Conservation (phyloP, 2,888 invertebrate genomes). For the Hedychridium roseum region DNA sequence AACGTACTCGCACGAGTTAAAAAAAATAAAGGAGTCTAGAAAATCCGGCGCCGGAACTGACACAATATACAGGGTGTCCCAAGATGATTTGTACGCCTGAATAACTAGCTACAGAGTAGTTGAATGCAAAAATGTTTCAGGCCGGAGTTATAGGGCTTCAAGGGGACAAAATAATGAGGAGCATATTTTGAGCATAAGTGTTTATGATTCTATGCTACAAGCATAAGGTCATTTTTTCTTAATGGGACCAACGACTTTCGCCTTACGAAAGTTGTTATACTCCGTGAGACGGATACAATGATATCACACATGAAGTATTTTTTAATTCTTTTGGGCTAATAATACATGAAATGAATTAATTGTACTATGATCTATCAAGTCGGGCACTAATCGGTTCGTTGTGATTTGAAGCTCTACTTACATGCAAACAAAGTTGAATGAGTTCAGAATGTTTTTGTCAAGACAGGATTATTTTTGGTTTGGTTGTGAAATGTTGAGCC, state of each 20-base stretch:
- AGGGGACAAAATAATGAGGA: background rate
- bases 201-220: background rate
- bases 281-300: too few species aligned
- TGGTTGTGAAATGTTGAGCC: too few species aligned
- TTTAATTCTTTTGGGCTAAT: background rate
- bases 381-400: constrained; percentile 1
- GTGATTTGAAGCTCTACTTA: too few species aligned
- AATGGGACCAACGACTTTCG: background rate
- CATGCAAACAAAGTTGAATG: too few species aligned
- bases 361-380: background rate
- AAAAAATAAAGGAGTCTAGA: too few species aligned
- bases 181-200: background rate
- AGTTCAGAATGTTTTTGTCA: too few species aligned
- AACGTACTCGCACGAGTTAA: too few species aligned
- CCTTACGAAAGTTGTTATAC: background rate
- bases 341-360: background rate
- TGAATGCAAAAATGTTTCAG: background rate
- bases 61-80: constrained; percentile 14
- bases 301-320: background rate
- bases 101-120: background rate
- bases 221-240: too few species aligned
- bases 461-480: too few species aligned
- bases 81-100: background rate
- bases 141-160: constrained; percentile 1
- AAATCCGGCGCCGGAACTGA: too few species aligned